A percentile compares a stretch with the other conserved stretches of the same genome.
Conservation (phyloP, 2,113 vertebrate genomes). For the Hemicordylus capensis region DNA sequence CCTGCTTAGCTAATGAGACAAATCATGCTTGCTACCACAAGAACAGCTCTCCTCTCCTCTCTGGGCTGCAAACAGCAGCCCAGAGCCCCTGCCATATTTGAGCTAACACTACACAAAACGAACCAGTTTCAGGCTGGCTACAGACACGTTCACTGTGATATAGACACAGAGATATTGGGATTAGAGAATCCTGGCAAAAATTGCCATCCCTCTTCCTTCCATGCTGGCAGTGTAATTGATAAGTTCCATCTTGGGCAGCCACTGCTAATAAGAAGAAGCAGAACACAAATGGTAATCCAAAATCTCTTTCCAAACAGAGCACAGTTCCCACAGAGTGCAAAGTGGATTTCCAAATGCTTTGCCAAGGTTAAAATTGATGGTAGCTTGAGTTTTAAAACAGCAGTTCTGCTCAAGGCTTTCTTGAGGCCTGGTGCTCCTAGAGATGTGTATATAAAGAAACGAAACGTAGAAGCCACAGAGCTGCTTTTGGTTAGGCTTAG, state of each 20-base stretch:
- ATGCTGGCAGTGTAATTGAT: not conserved
- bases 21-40: too few species aligned
- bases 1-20: too few species aligned
- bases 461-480: not conserved
- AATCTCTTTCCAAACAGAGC: conserved; percentile 18
- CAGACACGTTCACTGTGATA: not conserved
- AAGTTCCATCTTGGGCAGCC: not conserved
- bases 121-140: not conserved
- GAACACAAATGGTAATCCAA: not conserved
- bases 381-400: not conserved
- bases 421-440: not conserved
- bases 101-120: not conserved
- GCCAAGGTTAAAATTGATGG: accelerated
- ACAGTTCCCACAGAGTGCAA: conserved; percentile 38
- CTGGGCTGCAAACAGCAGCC: not conserved
- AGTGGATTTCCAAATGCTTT: conserved; percentile 39
- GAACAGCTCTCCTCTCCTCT: too few species aligned
- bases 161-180: not conserved
- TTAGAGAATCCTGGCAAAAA: not conserved
- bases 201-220: not conserved
- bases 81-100: not conserved
- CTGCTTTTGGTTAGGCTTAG: not conserved
- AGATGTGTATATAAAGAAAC: not conserved
- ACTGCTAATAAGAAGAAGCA: accelerated
- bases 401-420: not conserved